Percentiles rank a stretch among this genome's conserved stretches.
These are phyloP conservation scores for Eurystomus gularis DNA, from an alignment of 2,113 vertebrate genomes.

Conservation along the genomic window DNA sequence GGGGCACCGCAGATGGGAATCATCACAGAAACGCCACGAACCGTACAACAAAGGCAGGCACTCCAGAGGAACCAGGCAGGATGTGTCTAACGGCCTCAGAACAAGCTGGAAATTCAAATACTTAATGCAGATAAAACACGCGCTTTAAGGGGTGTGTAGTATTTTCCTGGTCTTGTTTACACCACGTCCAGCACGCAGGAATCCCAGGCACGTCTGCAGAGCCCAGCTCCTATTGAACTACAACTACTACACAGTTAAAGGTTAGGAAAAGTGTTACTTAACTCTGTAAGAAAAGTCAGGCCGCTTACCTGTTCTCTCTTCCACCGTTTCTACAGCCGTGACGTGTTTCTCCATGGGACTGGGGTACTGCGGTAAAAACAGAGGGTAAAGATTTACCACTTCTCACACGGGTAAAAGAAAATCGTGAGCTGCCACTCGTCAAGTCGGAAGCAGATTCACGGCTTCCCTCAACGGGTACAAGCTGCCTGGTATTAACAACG, in stretches of 20 bases:
- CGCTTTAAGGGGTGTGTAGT: accelerated
- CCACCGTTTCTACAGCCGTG: conserved; percentile 65
- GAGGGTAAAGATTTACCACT: neutral
- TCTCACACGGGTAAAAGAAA: neutral
- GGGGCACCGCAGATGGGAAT: neutral
- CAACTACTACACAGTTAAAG: neutral
- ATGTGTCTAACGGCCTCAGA: accelerated
- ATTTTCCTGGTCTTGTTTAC: neutral
- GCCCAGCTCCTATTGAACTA: neutral
- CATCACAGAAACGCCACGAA: neutral
- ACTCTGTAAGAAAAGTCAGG: neutral
- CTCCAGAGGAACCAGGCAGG: neutral
- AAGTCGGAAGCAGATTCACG: neutral
- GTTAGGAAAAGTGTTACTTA: neutral
- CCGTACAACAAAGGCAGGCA: accelerated
- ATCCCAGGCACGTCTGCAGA: neutral
- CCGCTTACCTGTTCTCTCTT: conserved; percentile 74
- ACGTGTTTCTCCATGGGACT: conserved; percentile 73
- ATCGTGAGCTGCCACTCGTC: neutral
- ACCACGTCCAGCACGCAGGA: neutral
- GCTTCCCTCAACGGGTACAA: neutral
- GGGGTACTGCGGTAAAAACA: conserved; percentile 70
- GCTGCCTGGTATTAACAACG: neutral
- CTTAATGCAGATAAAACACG: neutral
- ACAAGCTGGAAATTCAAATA: neutral